These are phyloP conservation scores for Brachyistius frenatus DNA, from an alignment of 2,113 vertebrate genomes.

Conservation along the genomic window DNA sequence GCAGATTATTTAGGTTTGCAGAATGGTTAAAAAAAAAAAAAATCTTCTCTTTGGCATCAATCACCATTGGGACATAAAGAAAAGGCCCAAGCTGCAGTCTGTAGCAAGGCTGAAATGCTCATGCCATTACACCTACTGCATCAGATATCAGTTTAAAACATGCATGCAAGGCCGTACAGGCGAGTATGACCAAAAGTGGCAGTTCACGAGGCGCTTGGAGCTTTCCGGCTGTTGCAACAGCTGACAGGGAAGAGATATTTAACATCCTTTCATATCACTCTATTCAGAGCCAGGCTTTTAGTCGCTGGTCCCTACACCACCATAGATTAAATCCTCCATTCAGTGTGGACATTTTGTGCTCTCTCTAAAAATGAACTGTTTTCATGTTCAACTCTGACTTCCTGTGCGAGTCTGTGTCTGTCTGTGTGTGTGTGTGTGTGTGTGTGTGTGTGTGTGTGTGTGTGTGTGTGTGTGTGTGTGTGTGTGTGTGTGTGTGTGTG, in stretches of 20 bases:
- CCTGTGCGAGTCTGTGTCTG: conserved; percentile 41
- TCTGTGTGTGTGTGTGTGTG: conserved; percentile 12
- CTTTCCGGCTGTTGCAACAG: conserved; percentile 68
- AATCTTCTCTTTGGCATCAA: no score
- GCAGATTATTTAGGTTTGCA: not conserved
- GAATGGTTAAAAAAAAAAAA: no score
- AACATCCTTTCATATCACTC: conserved; percentile 36
- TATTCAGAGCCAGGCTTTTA: not conserved
- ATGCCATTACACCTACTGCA: conserved; percentile 13
- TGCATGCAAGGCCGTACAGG: not conserved
- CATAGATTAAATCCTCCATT: not conserved
- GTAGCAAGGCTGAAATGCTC: conserved; percentile 14
- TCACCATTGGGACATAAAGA: no score
- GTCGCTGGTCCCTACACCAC: not conserved
- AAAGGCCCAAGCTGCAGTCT: not conserved
- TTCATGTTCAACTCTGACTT: conserved; percentile 41
- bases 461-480: conserved; percentile 7
- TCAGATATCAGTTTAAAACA: conserved; percentile 21
- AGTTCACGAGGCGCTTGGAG: conserved; percentile 26
- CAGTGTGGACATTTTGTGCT: conserved; percentile 10
- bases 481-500: not conserved
- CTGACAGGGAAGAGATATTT: conserved; percentile 69
- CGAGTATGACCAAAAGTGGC: conserved; percentile 29
- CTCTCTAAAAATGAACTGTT: conserved; percentile 47
- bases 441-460: not conserved